A percentile compares a stretch with the other conserved stretches of the same genome.
These are phyloP conservation scores for Plutella xylostella DNA, from an alignment of 2,888 invertebrate genomes.

Conservation along the genomic window DNA sequence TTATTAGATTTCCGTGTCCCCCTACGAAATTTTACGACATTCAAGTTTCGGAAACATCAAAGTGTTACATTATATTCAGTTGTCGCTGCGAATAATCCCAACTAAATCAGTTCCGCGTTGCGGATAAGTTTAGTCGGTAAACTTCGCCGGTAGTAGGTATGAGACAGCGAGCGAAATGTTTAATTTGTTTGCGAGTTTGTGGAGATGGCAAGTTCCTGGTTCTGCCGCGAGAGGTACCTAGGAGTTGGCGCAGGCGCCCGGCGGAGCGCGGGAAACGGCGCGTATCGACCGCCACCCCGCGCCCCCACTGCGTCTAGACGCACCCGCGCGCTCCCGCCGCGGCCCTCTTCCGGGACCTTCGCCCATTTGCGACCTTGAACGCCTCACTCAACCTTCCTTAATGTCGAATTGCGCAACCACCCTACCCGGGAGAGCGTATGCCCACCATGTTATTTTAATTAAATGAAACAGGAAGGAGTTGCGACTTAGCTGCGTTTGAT, in stretches of 20 bases:
- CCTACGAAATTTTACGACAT: neutral
- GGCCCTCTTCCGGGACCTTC: conserved; percentile 62
- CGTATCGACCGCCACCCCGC: conserved; percentile 58
- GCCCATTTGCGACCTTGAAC: conserved; percentile 63
- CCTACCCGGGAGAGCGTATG: conserved; percentile 19
- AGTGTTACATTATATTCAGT: too few relatives aligned
- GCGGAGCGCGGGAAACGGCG: conserved; percentile 64
- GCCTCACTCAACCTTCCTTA: conserved; percentile 64
- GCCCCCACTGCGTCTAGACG: conserved; percentile 61
- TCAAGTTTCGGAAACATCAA: too few relatives aligned
- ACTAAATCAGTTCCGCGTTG: neutral
- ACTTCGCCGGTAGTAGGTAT: neutral
- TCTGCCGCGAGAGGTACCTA: conserved; percentile 34
- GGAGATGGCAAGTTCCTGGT: conserved; percentile 25
- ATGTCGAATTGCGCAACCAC: conserved; percentile 53
- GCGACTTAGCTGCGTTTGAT: neutral
- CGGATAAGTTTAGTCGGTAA: neutral
- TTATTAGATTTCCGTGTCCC: neutral
- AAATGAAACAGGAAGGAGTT: neutral
- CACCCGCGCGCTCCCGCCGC: conserved; percentile 41
- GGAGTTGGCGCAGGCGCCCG: conserved; percentile 62
- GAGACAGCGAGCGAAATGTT: neutral
- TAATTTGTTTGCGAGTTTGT: conserved; percentile 17
- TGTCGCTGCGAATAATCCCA: neutral
- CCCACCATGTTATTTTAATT: too few relatives aligned